Conservation (phyloP, 2,797 vertebrate genomes). For the Spheniscus humboldti region DNA sequence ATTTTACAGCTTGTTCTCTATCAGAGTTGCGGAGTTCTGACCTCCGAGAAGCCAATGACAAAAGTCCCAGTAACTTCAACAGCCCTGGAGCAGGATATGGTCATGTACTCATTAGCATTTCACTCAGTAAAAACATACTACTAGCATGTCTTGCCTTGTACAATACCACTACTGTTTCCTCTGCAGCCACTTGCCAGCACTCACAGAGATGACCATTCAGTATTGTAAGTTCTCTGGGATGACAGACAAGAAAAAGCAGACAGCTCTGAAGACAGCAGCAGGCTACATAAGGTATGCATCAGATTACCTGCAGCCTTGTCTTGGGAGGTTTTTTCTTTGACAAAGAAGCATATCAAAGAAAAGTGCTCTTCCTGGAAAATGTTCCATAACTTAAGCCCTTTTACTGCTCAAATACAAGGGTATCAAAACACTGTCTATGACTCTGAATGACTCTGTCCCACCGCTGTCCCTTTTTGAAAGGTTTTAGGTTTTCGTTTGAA, state of each 20-base stretch:
- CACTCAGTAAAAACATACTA: neutral
- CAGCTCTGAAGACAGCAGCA: neutral
- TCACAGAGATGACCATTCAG: neutral
- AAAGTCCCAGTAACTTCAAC: neutral
- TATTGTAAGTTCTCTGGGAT: neutral
- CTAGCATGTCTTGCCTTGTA: neutral
- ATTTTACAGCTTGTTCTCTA: neutral
- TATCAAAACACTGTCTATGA: neutral
- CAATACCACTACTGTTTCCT: neutral
- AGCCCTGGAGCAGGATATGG: neutral
- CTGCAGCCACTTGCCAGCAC: neutral
- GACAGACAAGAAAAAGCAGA: neutral
- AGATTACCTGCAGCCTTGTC: neutral
- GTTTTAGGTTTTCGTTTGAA: neutral
- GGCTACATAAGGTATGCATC: neutral
- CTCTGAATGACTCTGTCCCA: neutral
- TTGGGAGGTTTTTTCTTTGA: neutral
- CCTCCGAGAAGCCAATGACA: neutral
- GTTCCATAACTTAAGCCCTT: neutral
- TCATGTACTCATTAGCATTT: neutral
- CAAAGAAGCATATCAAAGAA: neutral
- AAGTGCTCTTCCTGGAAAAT: neutral
- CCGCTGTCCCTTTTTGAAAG: neutral
- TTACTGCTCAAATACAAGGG: neutral
- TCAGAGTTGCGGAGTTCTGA: neutral